A percentile compares a stretch with the other conserved stretches of the same genome.
Conservation (phyloP, 1,140 invertebrate genomes). For the Nixonia krombeini region DNA sequence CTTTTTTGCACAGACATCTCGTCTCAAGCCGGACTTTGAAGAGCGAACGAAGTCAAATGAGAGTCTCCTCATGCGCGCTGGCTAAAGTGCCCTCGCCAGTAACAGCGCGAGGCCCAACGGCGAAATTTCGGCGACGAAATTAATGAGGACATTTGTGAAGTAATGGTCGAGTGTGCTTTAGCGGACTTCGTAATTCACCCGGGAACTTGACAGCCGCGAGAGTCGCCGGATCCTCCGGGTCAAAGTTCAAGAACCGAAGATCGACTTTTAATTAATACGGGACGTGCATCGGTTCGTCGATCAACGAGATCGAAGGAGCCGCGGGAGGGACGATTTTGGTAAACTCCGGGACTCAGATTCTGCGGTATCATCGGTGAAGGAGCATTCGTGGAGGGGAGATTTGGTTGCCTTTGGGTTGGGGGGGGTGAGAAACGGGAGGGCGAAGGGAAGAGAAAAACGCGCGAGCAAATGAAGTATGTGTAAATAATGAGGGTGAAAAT, state of each 20-base stretch:
- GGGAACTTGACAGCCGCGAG: no score
- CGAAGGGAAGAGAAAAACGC: conserved; percentile 15
- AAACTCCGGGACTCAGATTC: neutral
- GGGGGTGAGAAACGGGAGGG: conserved; percentile 5
- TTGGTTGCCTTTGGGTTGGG: no score
- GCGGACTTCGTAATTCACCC: neutral
- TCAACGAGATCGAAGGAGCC: no score
- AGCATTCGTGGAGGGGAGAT: neutral
- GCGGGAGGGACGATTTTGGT: no score
- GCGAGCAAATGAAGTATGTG: conserved; percentile 63
- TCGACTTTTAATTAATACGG: no score
- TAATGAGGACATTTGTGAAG: conserved; percentile 17
- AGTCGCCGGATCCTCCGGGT: no score
- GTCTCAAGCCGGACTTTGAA: conserved; percentile 12
- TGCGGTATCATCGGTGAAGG: no score
- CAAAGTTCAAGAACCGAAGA: no score
- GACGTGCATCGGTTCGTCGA: no score
- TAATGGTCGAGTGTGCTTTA: conserved; percentile 5
- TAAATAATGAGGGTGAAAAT: conserved; percentile 67
- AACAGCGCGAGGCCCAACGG: no score
- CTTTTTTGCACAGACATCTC: conserved; percentile 21
- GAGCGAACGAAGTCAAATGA: conserved; percentile 32
- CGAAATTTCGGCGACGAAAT: conserved; percentile 15
- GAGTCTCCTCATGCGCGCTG: no score
- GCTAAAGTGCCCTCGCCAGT: conserved; percentile 18